Percentiles rank a stretch among this genome's conserved stretches.
Conservation (phyloP, 2,113 vertebrate species). For the Cheilinus undulatus region DNA sequence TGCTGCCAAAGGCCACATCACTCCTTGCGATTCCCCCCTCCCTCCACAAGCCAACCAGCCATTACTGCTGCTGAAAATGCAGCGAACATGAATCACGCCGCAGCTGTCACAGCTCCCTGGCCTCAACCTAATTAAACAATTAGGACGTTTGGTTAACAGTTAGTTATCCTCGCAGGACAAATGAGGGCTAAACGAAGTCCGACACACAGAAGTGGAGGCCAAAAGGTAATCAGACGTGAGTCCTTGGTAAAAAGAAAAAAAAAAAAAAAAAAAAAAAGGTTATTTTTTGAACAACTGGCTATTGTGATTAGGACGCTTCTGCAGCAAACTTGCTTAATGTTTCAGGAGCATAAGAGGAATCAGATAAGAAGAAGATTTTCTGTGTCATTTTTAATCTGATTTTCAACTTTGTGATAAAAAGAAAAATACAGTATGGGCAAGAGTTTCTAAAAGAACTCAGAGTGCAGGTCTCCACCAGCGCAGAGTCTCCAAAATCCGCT, state of each 20-base stretch:
- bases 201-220: conserved; percentile 9
- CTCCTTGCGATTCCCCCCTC: conserved; percentile 45
- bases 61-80: conserved; percentile 72
- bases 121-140: conserved; percentile 81
- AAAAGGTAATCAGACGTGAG: conserved; percentile 4
- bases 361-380: no score
- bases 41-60: conserved; percentile 46
- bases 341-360: no score
- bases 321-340: no score
- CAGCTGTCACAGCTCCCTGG: conserved; percentile 75
- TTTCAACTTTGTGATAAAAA: not conserved
- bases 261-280: no score
- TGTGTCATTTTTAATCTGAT: no score
- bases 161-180: conserved; percentile 68
- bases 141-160: conserved; percentile 78
- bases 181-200: conserved; percentile 53
- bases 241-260: no score
- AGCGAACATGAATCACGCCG: conserved; percentile 76
- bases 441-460: not conserved
- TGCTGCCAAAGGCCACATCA: conserved; percentile 78
- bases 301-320: no score
- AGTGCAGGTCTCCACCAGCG: not conserved
- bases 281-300: no score
- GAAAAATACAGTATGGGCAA: not conserved
- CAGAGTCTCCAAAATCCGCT: not conserved